phyloP scores from a whole-genome alignment of 2,888 invertebrate species.

The Dermolepida albohirtum region DNA sequence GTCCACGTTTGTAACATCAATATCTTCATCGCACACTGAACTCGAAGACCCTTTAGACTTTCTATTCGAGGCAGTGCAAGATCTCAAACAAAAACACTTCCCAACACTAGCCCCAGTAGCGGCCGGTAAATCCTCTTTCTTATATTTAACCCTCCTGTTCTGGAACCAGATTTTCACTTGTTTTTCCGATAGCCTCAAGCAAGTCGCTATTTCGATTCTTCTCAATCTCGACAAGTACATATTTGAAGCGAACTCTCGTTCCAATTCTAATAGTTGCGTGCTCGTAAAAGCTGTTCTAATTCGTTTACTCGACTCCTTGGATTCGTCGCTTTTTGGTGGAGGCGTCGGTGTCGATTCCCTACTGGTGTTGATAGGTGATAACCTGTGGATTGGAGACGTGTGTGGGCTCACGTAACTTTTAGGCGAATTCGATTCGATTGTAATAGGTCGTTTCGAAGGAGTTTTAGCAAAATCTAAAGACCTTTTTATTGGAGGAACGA shows the following conservation, averaged over 20 bases:
- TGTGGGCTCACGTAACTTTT: slow-evolving; percentile 19
- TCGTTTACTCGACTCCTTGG: slow-evolving; percentile 78
- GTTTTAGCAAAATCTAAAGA: slow-evolving; percentile 33
- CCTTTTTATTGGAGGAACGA: slow-evolving; percentile 54
- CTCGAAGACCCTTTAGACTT: slow-evolving; percentile 50
- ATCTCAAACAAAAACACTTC: slow-evolving; percentile 67
- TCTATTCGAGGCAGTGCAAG: slow-evolving; percentile 58
- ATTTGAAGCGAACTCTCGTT: slow-evolving; percentile 88
- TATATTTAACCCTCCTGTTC: slow-evolving; percentile 91
- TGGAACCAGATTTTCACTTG: slow-evolving; percentile 98
- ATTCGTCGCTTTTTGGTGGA: slow-evolving; percentile 64
- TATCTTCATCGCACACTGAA: slow-evolving; percentile 60
- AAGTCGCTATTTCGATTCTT: slow-evolving; percentile 93
- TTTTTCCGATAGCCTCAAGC: slow-evolving; percentile 89
- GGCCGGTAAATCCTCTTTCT: slow-evolving; percentile 83
- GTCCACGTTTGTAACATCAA: slow-evolving; percentile 62
- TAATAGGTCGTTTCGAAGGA: slow-evolving; percentile 39
- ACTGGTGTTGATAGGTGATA: slow-evolving; percentile 58
- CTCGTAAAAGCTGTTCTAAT: slow-evolving; percentile 95
- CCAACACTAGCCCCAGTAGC: slow-evolving; percentile 44
- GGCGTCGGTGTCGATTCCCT: slow-evolving; percentile 71
- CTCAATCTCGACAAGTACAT: slow-evolving; percentile 91
- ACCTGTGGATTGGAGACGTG: slow-evolving; percentile 45
- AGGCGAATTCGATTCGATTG: slow-evolving; percentile 45
- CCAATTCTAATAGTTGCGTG: slow-evolving; percentile 86